Evolutionary conservation across 2,113 vertebrate genomes (phyloP).

Genomic region (Lycocorax pyrrhopterus): DNA sequence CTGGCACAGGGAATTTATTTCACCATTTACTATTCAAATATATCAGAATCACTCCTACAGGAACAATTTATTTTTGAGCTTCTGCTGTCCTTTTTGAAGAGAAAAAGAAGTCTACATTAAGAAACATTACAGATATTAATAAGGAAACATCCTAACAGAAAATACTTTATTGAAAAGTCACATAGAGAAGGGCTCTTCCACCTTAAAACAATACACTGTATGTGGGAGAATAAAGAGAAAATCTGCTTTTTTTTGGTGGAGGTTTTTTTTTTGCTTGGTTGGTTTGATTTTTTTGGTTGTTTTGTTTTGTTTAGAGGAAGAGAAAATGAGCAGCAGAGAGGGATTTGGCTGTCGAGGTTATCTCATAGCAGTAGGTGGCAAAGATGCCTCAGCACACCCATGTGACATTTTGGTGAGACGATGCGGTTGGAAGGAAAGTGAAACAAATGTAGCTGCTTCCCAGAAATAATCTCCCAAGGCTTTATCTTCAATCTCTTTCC

Average conservation of each 20-base stretch:
- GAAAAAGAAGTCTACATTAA: neutral
- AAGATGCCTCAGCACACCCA: neutral
- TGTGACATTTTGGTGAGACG: neutral
- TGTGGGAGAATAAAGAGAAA: neutral
- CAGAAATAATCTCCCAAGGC: neutral
- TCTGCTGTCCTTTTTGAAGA: neutral
- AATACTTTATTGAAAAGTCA: neutral
- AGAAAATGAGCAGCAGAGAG: neutral
- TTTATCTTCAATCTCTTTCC: neutral
- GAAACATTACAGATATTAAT: neutral
- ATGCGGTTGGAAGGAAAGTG: neutral
- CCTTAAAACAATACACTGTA: neutral
- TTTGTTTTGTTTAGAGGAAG: neutral
- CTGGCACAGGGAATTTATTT: neutral
- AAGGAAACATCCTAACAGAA: neutral
- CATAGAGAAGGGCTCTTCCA: neutral
- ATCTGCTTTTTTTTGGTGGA: neutral
- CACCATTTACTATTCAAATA: neutral
- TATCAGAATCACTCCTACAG: neutral
- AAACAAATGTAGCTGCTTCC: neutral
- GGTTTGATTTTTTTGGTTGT: neutral
- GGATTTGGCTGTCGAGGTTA: neutral
- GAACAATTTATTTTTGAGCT: neutral
- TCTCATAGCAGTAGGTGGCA: neutral
- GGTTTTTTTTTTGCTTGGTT: neutral